phyloP scores from a whole-genome alignment of 2,113 vertebrate genomes.

The Cyanocitta stelleri region DNA sequence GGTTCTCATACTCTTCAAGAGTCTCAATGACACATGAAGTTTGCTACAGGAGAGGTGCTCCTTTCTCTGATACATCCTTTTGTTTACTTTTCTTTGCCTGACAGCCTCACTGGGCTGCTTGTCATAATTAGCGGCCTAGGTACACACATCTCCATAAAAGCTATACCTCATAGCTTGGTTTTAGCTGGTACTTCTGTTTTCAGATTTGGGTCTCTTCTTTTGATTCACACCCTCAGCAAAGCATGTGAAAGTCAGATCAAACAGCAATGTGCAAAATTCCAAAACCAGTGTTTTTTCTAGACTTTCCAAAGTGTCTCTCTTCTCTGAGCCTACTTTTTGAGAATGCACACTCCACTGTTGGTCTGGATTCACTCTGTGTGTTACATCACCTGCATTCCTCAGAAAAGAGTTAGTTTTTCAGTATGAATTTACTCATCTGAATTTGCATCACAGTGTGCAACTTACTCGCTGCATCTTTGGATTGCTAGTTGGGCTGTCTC shows the following conservation, averaged over 20 bases:
- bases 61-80: conserved; percentile 4
- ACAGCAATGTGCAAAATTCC: background rate
- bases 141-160: background rate
- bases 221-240: background rate
- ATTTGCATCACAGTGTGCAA: background rate
- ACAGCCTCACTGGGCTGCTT: background rate
- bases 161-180: background rate
- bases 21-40: background rate
- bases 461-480: background rate
- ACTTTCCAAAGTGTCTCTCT: background rate
- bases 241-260: background rate
- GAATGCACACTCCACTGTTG: fast-evolving
- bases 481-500: background rate
- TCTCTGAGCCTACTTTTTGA: background rate
- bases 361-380: background rate
- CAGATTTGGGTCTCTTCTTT: background rate
- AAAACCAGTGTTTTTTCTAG: background rate
- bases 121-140: background rate
- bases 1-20: background rate
- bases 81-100: background rate
- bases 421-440: background rate
- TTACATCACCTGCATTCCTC: background rate
- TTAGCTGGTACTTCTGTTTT: background rate
- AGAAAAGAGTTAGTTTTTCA: background rate
- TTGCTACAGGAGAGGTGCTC: background rate